Conservation (phyloP, 2,888 invertebrate genomes). For the Polyommatus iphigenia region DNA sequence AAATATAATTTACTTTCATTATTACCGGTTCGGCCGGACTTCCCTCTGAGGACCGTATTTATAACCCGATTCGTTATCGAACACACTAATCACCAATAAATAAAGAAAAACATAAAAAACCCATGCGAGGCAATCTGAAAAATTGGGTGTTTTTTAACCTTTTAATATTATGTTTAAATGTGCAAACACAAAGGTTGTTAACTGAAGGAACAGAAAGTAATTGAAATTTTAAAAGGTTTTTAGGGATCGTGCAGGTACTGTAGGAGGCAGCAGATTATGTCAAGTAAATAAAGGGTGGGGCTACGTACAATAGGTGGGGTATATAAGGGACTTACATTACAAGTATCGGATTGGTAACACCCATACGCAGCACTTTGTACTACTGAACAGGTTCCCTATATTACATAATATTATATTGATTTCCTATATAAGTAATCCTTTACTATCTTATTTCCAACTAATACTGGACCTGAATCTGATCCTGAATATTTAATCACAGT, state of each 20-base stretch:
- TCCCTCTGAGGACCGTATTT: neutral
- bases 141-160: neutral
- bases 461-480: neutral
- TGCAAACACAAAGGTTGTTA: neutral
- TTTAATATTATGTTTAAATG: neutral
- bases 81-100: neutral
- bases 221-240: neutral
- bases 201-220: neutral
- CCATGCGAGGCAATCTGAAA: neutral
- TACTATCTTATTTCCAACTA: neutral
- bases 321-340: too few species aligned
- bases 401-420: neutral
- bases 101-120: neutral
- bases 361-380: too few species aligned
- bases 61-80: neutral
- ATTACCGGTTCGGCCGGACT: neutral
- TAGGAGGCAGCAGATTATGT: neutral
- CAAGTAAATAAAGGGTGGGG: neutral
- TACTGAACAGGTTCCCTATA: neutral
- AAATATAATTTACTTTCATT: slow-evolving; percentile 16
- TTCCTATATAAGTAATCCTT: neutral
- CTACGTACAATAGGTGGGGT: too few species aligned
- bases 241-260: neutral
- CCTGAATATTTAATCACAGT: neutral
- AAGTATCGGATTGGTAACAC: too few species aligned